Percentiles rank a stretch among this genome's conserved stretches.
Conservation (phyloP, 2,797 vertebrate genomes). For the Poecilia wingei region DNA sequence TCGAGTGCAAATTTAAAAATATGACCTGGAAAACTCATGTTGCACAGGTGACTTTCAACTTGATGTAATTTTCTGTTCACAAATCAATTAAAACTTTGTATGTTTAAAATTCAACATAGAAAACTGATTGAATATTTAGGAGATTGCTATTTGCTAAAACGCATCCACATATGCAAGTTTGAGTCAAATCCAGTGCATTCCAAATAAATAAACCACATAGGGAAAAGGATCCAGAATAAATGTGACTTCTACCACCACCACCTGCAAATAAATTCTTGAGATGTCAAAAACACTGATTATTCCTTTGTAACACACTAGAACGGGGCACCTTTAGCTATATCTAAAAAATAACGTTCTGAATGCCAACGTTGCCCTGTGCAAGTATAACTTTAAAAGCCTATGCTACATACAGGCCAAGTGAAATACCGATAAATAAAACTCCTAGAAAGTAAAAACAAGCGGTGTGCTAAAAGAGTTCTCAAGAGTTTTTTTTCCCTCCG, state of each 20-base stretch:
- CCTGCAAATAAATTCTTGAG: conserved; percentile 59
- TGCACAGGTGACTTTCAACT: conserved; percentile 5
- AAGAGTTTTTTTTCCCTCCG: conserved; percentile 3
- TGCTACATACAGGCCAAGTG: conserved; percentile 77
- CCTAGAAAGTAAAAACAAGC: conserved; percentile 52
- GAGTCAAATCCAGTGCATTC: neutral
- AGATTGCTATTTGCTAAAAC: neutral
- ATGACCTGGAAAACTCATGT: neutral
- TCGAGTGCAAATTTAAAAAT: neutral
- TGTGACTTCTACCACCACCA: conserved; percentile 8
- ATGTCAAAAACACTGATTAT: conserved; percentile 65
- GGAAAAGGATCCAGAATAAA: neutral
- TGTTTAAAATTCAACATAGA: neutral
- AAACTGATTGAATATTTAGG: neutral
- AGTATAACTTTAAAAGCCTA: conserved; percentile 62
- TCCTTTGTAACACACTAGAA: conserved; percentile 61
- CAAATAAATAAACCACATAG: neutral
- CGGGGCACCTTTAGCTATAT: conserved; percentile 53
- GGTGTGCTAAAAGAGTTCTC: conserved; percentile 18
- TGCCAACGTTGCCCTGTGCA: conserved; percentile 38
- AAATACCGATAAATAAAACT: conserved; percentile 73
- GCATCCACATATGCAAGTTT: neutral
- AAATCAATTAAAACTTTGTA: neutral
- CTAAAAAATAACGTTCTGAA: conserved; percentile 49
- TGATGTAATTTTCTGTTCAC: neutral